Evolutionary conservation across 2,888 invertebrate genomes (phyloP).

Genomic region (Platycheirus albimanus): DNA sequence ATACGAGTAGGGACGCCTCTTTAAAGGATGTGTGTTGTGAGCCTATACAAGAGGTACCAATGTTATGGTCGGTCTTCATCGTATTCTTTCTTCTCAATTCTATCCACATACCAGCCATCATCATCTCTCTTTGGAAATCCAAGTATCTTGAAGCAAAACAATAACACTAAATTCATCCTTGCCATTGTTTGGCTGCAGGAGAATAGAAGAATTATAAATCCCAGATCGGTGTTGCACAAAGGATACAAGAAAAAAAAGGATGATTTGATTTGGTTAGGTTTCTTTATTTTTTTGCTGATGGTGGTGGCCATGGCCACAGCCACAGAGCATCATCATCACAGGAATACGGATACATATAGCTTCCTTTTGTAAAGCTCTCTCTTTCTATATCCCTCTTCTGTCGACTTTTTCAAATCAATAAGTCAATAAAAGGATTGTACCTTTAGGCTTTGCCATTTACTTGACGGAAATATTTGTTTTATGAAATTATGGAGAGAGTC

Average conservation of each 20-base stretch:
- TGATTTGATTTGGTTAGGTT: conserved; percentile 10
- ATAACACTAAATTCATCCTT: conserved; percentile 2
- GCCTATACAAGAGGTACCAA: background rate
- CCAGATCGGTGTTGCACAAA: conserved; percentile 47
- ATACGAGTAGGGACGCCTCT: background rate
- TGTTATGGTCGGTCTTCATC: conserved; percentile 1
- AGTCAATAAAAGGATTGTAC: conserved; percentile 7
- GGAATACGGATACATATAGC: background rate
- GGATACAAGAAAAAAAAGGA: conserved; percentile 18
- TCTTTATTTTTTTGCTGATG: conserved; percentile 7
- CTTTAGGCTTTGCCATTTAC: background rate
- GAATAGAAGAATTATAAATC: conserved; percentile 59
- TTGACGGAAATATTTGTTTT: conserved; percentile 5
- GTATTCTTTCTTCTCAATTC: background rate
- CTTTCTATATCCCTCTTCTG: too few species aligned
- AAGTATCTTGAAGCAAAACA: conserved; percentile 3
- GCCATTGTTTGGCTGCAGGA: conserved; percentile 13
- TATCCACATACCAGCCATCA: too few species aligned
- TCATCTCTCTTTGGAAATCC: too few species aligned
- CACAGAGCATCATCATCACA: too few species aligned
- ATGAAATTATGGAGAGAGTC: background rate
- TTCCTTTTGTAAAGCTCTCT: conserved; percentile 1
- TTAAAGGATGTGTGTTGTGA: conserved; percentile 7
- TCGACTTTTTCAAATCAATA: conserved; percentile 23
- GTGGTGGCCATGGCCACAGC: too few species aligned